Base-by-base conservation (phyloP, 1,140 invertebrate genomes). In the Papilio dardanus region DNA sequence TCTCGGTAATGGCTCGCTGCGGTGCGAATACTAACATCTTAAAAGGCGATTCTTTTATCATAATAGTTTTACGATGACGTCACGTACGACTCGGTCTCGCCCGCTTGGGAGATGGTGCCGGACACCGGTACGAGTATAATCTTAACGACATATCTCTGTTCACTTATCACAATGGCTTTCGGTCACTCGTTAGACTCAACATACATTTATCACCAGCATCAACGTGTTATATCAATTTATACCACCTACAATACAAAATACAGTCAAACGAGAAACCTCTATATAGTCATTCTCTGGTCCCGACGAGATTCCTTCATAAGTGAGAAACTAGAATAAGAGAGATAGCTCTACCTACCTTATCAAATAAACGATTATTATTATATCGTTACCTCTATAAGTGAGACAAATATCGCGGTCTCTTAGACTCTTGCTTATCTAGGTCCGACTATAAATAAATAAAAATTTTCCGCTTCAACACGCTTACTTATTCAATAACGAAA, bases 1-100 rank as follows among this genome's bases (percentile, higher is more conserved):
- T 71, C 69, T 54, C 16, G 19, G 69, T 71, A 71, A 71, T 71
- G 69, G 69, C 69, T 54, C 30, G 33, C 31, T 42, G 69, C 54
- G 69, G 69, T 71, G 69, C 69, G 69, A 71, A 71, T 71, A 71
- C 69, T 31, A 71, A 71, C 69, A 54, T 71, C 69, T 71, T 71
- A 50, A 71, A 71, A 71, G 69, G 69, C 69, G 33, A 71, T 71
- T 71, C 67, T 71, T 71, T 71, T 71, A 71, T 71, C 69, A 28
- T 71, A 71, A 71, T 71, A 71, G 40, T 14, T 54, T 54, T 30
- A 46, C 68, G 30, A 71, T 69, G 67, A 50, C 46, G 40, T 71
- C 69, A 71, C 69, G 69, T 71, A 54, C 24, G 69, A 14, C 33
- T 68, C 14, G 21, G 10, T 10, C n/a, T n/a, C 19, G 35, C 14